Percentiles rank a stretch among this genome's conserved stretches.
These are phyloP conservation scores for Nicator chloris DNA, from an alignment of 2,113 vertebrate genomes.

Conservation along the genomic window DNA sequence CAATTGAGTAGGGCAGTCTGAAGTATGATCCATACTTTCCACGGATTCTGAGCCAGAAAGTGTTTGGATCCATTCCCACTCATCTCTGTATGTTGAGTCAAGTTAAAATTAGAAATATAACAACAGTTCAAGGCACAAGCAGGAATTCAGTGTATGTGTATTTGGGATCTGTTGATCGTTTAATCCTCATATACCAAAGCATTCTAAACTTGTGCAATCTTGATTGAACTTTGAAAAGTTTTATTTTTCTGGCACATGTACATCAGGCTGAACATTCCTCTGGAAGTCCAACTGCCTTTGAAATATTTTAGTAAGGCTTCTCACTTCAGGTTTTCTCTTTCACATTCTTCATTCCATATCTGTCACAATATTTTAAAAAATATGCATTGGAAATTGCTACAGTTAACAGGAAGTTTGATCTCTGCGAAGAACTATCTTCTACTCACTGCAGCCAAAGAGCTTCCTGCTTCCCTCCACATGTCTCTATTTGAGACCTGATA, in stretches of 20 bases:
- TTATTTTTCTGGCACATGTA: conserved; percentile 25
- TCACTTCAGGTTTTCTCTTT: conserved; percentile 27
- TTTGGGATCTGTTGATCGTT: conserved; percentile 60
- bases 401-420: conserved; percentile 46
- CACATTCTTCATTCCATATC: background rate
- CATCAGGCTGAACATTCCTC: conserved; percentile 21
- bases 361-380: conserved; percentile 11
- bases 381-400: background rate
- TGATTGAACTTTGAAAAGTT: conserved; percentile 30
- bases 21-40: conserved; percentile 79
- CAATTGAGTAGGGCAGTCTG: conserved; percentile 81
- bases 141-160: conserved; percentile 60
- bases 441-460: conserved; percentile 43
- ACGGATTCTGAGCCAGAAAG: conserved; percentile 80
- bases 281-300: conserved; percentile 20
- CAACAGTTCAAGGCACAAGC: conserved; percentile 72
- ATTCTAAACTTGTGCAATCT: conserved; percentile 38
- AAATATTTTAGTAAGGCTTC: conserved; percentile 46
- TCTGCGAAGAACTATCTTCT: conserved; percentile 22
- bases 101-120: conserved; percentile 83
- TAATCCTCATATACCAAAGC: conserved; percentile 52
- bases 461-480: background rate
- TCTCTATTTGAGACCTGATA: conserved; percentile 42
- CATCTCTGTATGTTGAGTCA: conserved; percentile 85
- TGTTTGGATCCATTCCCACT: conserved; percentile 97